Evolutionary conservation across 2,797 vertebrate genomes (phyloP).

Genomic region (Gadopsis bispinosus): DNA sequence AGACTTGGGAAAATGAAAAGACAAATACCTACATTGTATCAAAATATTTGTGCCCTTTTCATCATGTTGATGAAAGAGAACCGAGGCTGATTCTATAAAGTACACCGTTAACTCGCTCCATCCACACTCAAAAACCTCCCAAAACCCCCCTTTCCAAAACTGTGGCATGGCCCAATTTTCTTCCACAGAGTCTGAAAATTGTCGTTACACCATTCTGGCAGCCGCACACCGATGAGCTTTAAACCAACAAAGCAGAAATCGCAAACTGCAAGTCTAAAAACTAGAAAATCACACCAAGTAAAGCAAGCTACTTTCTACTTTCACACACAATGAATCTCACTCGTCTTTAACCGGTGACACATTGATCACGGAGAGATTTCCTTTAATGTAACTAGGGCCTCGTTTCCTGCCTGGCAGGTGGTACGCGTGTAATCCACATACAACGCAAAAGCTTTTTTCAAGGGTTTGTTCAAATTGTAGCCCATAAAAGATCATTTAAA

Average conservation of each 20-base stretch:
- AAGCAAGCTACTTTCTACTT: slow-evolving; percentile 38
- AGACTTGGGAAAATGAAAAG: not conserved
- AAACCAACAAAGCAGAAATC: slow-evolving; percentile 33
- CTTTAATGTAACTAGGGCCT: not conserved
- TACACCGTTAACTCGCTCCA: not conserved
- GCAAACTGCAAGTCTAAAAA: slow-evolving; percentile 50
- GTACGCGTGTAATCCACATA: not conserved
- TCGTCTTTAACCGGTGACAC: slow-evolving; percentile 2
- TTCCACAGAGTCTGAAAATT: slow-evolving; percentile 63
- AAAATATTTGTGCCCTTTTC: slow-evolving; percentile 15
- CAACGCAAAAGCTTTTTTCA: not conserved
- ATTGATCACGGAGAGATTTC: slow-evolving; percentile 52
- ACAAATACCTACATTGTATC: slow-evolving; percentile 20
- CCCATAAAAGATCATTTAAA: not conserved
- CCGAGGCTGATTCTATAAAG: slow-evolving; percentile 10
- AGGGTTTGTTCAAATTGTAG: not conserved
- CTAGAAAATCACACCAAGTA: slow-evolving; percentile 56
- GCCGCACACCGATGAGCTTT: slow-evolving; percentile 42
- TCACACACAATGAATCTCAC: slow-evolving; percentile 20
- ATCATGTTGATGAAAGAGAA: slow-evolving; percentile 14
- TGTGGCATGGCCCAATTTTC: slow-evolving; percentile 64
- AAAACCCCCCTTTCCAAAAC: slow-evolving; percentile 48
- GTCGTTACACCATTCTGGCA: slow-evolving; percentile 33
- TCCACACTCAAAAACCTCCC: not conserved
- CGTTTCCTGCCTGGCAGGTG: not conserved